Base-by-base conservation (phyloP, 2,797 vertebrate species). In the Pampus argenteus region DNA sequence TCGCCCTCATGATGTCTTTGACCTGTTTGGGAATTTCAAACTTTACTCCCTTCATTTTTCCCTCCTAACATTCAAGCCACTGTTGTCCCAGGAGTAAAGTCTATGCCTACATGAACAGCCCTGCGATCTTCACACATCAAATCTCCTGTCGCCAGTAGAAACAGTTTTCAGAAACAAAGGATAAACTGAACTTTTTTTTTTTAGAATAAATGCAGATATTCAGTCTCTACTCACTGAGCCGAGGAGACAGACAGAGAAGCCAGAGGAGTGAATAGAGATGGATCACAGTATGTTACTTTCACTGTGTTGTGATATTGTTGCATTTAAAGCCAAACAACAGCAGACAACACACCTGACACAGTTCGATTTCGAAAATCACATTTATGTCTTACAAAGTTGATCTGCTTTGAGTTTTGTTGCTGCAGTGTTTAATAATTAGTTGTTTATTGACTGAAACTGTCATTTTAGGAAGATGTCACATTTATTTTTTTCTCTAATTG, bases 251-350 rank as follows among this genome's bases (percentile, higher is more conserved):
- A 50, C 6, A 54, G 44, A 64, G 47, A 52, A 29, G 71, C 48
- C 68, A 25, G 52, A 15, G 34, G 17, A 56, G 66, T 51, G 57
- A 72, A 79, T 58, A 36, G 54, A 75, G 73, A 83, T 67, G 49
- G 67, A 83, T 57, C 6, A 66, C 49, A 40, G 59, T 47, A 31
- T 70, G 66, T 74, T 57, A 2, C 18, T 52, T 61, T 59, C 40
- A 13, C 38, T 63, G 38, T 72, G n/a, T n/a, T n/a, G n/a, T n/a
- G n/a, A n/a, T n/a, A 13, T 36, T 67, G 56, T 9, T 2, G 15
- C 64, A 73, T 22, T 52, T 40, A 38, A 34, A 66, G 28, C 2
- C 17, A 34, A 22, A 60, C 23, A 45, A 23, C 31, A 3, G 14
- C 26, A 40, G 4, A 68, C 7, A 71, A 45, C 26, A 38, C 17